These are phyloP conservation scores for Heliconius hewitsoni DNA, from an alignment of 1,140 invertebrate species.

Conservation along the genomic window DNA sequence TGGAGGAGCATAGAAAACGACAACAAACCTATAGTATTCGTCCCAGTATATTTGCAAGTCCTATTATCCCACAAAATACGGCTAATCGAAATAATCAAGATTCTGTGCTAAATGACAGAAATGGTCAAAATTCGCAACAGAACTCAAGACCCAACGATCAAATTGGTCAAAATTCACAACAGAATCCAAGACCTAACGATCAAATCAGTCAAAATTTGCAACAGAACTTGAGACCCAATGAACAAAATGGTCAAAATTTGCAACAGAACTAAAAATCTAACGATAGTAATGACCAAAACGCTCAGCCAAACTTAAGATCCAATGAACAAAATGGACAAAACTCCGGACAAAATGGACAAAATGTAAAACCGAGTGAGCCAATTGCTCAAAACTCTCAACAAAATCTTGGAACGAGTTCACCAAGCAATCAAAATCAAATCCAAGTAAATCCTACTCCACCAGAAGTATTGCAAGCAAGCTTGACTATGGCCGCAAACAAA, in stretches of 20 bases:
- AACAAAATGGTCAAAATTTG: not conserved
- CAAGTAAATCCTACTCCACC: not conserved
- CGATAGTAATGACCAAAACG: not conserved
- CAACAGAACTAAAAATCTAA: not conserved
- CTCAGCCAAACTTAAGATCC: not conserved
- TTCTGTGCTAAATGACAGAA: not conserved
- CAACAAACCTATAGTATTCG: slow-evolving; percentile 50
- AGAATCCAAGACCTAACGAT: not conserved
- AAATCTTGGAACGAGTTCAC: not conserved
- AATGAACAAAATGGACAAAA: not conserved
- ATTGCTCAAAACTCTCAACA: not conserved
- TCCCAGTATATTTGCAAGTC: slow-evolving; percentile 40
- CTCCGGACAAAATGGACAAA: not conserved
- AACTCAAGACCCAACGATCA: not conserved
- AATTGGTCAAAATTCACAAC: not conserved
- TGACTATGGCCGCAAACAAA: not conserved
- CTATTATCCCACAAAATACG: not conserved
- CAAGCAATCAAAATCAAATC: not conserved
- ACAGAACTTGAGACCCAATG: not conserved
- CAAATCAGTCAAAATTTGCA: not conserved
- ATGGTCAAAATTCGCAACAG: not conserved
- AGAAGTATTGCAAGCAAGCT: not conserved
- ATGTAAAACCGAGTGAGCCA: not conserved
- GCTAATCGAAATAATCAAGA: not conserved
- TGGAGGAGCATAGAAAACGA: slow-evolving; percentile 51